Conservation (phyloP, 1,140 invertebrate genomes). For the Myzus persicae region DNA sequence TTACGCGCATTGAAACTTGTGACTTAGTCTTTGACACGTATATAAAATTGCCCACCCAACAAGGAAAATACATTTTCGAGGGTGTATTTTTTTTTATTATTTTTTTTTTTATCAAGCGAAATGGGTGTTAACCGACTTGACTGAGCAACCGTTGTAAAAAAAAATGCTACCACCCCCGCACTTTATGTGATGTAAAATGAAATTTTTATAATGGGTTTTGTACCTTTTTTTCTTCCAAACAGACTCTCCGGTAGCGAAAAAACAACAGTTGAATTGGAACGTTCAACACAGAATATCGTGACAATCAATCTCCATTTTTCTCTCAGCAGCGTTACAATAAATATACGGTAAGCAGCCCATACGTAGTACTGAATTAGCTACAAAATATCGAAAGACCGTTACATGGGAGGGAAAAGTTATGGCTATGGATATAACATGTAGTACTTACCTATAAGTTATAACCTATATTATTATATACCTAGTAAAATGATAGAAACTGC, state of each 20-base stretch:
- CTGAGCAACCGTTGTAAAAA: neutral
- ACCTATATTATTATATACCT: neutral
- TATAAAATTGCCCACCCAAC: neutral
- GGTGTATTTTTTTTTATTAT: neutral
- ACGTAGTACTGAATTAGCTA: neutral
- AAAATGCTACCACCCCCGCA: neutral
- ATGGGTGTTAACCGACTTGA: neutral
- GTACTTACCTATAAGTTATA: no score
- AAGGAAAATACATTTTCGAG: neutral
- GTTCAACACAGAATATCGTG: neutral
- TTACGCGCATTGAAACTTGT: neutral
- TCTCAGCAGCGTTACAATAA: neutral
- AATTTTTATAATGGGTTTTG: neutral
- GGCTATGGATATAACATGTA: no score
- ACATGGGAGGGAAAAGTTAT: neutral
- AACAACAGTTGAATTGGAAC: neutral
- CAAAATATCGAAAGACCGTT: neutral
- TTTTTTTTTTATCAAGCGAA: neutral
- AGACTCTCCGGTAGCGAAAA: neutral
- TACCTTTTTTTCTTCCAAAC: neutral
- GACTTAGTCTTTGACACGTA: slow-evolving; percentile 1
- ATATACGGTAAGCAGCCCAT: neutral
- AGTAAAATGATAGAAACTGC: neutral
- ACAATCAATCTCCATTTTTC: slow-evolving; percentile 31
- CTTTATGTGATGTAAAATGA: neutral